Evolutionary conservation across 2,797 vertebrate species (phyloP).

Genomic region (Siniperca obscura): DNA sequence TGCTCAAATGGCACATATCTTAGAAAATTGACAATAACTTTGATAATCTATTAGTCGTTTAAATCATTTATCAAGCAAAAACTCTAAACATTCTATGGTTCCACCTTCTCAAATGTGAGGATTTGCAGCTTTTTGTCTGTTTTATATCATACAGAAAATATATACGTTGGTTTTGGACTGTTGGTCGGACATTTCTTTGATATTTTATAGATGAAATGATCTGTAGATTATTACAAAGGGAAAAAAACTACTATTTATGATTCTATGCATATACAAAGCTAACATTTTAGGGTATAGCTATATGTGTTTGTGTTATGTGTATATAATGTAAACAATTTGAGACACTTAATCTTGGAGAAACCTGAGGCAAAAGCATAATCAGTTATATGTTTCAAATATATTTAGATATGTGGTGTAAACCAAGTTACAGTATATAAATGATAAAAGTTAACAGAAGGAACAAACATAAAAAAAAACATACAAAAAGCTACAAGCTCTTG

Average conservation of each 20-base stretch:
- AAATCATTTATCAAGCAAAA: neutral
- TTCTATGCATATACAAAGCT: neutral
- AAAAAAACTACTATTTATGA: neutral
- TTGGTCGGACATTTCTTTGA: neutral
- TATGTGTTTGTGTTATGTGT: neutral
- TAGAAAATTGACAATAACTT: neutral
- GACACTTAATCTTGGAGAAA: neutral
- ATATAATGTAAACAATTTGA: neutral
- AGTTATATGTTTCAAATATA: neutral
- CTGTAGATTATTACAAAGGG: no score
- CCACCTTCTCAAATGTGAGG: no score
- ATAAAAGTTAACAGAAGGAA: neutral
- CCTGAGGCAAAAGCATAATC: neutral
- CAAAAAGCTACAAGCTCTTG: conserved; percentile 38
- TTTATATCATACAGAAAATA: neutral
- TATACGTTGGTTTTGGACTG: neutral
- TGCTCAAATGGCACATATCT: neutral
- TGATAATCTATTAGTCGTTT: neutral
- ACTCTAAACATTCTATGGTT: neutral
- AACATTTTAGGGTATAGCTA: neutral
- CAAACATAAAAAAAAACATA: conserved; percentile 21
- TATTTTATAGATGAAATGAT: neutral
- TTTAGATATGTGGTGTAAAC: neutral
- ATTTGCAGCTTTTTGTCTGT: neutral
- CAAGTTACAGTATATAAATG: neutral